These are phyloP conservation scores for Sphaerophoria taeniata DNA, from an alignment of 2,888 invertebrate genomes.

Conservation along the genomic window DNA sequence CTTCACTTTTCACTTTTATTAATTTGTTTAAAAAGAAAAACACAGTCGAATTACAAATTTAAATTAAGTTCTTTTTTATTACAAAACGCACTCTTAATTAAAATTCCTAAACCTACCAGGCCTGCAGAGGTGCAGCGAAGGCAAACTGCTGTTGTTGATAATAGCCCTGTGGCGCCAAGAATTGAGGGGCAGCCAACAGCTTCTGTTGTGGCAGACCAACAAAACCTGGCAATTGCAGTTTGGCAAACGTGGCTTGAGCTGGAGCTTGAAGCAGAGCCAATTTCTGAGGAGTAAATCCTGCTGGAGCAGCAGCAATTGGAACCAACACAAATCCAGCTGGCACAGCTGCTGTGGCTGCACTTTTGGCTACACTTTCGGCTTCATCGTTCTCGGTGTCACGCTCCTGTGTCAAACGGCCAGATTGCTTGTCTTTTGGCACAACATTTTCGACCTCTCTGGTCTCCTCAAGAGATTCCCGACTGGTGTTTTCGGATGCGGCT, in stretches of 20 bases:
- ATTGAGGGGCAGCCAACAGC: constrained; percentile 35
- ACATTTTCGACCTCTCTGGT: constrained; percentile 65
- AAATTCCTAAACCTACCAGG: constrained; percentile 42
- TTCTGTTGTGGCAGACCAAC: constrained; percentile 50
- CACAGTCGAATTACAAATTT: not conserved
- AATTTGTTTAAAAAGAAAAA: not conserved
- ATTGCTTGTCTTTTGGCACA: constrained; percentile 33
- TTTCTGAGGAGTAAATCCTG: constrained; percentile 58
- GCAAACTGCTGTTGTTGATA: constrained; percentile 67
- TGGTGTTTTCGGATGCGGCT: constrained; percentile 38
- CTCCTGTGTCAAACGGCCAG: constrained; percentile 56
- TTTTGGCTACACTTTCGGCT: constrained; percentile 31
- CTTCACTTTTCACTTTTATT: not conserved
- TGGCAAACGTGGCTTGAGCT: constrained; percentile 48
- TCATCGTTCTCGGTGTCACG: constrained; percentile 65
- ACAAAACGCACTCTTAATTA: constrained; percentile 29
- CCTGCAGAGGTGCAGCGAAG: constrained; percentile 55
- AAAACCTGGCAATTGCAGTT: constrained; percentile 49
- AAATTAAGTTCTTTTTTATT: constrained; percentile 43
- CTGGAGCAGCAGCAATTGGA: constrained; percentile 44
- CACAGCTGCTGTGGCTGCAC: constrained; percentile 20
- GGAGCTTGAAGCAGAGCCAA: constrained; percentile 52
- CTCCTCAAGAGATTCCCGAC: constrained; percentile 59
- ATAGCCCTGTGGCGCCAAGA: constrained; percentile 28
- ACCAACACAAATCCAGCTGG: constrained; percentile 50